These are phyloP conservation scores for Leptothorax acervorum DNA, from an alignment of 2,888 invertebrate species.

Conservation along the genomic window DNA sequence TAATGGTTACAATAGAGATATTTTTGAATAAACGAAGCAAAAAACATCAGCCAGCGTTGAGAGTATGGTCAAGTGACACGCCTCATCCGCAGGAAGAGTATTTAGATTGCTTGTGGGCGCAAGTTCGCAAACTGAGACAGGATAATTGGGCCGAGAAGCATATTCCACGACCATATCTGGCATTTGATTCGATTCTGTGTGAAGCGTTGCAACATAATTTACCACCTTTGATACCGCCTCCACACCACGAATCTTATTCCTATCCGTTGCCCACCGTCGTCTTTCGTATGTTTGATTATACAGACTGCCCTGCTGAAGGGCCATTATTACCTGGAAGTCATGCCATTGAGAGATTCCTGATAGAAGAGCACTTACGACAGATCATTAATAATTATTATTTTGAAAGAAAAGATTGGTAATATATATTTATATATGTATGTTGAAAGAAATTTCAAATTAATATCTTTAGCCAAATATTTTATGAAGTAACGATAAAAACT, in stretches of 20 bases:
- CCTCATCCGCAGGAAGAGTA: constrained; percentile 99
- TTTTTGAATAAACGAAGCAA: constrained; percentile 97
- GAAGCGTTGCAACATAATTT: constrained; percentile 98
- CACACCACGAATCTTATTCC: constrained; percentile 94
- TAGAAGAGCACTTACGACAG: constrained; percentile 98
- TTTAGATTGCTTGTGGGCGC: constrained; percentile 98
- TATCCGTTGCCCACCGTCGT: constrained; percentile 98
- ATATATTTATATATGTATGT: background rate
- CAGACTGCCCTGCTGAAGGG: constrained; percentile 96
- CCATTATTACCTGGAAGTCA: constrained; percentile 97
- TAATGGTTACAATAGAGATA: constrained; percentile 95
- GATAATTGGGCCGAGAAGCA: constrained; percentile 99
- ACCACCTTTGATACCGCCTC: constrained; percentile 95
- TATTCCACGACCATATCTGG: constrained; percentile 97
- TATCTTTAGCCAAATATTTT: too few relatives aligned
- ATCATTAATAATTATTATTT: constrained; percentile 95
- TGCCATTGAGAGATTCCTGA: constrained; percentile 98
- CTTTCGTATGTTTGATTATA: constrained; percentile 99
- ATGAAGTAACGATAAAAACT: too few relatives aligned
- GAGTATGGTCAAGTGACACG: constrained; percentile 97
- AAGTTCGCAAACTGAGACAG: constrained; percentile 95
- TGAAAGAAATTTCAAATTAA: too few relatives aligned
- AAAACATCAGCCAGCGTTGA: constrained; percentile 96
- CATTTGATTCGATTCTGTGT: constrained; percentile 97
- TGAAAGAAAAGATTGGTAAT: constrained; percentile 96